Evolutionary conservation across 2,888 invertebrate genomes (phyloP).

Genomic region (Aphidoletes aphidimyza): DNA sequence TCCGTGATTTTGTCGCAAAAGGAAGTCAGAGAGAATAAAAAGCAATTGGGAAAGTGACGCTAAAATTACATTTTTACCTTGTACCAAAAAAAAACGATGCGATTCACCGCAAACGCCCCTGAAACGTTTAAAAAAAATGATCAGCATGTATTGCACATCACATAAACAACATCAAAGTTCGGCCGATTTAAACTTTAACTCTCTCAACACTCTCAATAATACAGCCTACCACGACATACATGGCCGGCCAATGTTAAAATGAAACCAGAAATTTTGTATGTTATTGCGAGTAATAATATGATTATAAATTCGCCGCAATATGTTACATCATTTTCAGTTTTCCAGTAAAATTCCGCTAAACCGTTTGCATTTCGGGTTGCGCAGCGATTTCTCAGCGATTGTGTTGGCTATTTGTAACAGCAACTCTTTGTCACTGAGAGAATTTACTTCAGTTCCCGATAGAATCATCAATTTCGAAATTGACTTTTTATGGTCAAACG

Average conservation of each 20-base stretch:
- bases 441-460: neutral
- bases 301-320: slow-evolving; percentile 25
- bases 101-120: no score
- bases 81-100: neutral
- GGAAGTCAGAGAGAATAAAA: no score
- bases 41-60: no score
- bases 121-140: no score
- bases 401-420: no score
- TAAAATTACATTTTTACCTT: neutral
- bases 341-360: neutral
- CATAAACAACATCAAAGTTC: no score
- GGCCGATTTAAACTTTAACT: no score
- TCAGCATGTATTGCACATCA: no score
- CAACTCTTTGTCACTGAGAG: neutral
- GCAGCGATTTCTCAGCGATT: no score
- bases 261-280: slow-evolving; percentile 42
- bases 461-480: neutral
- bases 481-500: slow-evolving; percentile 40
- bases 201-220: neutral
- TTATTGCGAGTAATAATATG: slow-evolving; percentile 12
- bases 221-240: no score
- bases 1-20: neutral
- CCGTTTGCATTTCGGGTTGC: neutral
- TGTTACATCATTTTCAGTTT: slow-evolving; percentile 24
- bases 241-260: no score